Conservation (phyloP, 2,797 vertebrate species). For the Bradypodion pumilum region DNA sequence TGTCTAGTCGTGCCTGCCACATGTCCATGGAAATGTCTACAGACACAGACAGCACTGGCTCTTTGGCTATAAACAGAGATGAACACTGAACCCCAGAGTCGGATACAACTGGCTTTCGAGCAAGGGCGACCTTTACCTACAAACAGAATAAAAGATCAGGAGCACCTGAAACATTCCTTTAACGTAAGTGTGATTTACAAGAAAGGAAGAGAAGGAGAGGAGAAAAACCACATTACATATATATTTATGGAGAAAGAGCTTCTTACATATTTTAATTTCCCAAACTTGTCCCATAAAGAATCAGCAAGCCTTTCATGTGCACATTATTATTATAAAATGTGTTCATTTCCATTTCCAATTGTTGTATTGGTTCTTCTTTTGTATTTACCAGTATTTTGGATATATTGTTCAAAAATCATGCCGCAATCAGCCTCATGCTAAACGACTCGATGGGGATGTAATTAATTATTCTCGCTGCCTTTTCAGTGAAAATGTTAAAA, state of each 20-base stretch:
- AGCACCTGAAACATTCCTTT: neutral
- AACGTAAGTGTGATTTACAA: neutral
- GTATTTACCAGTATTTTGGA: constrained; percentile 43
- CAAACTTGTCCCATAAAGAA: neutral
- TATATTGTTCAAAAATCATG: constrained; percentile 27
- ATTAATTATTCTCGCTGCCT: constrained; percentile 66
- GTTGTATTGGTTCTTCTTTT: constrained; percentile 11
- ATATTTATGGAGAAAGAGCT: neutral
- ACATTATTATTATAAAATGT: constrained; percentile 18
- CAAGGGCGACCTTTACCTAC: too few relatives aligned
- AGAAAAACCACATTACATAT: neutral
- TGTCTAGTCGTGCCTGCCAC: too few relatives aligned
- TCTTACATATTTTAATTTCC: neutral
- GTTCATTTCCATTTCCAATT: constrained; percentile 36
- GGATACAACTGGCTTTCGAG: too few relatives aligned
- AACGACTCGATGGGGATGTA: constrained; percentile 49
- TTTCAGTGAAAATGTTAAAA: constrained; percentile 59
- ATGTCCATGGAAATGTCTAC: too few relatives aligned
- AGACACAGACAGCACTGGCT: too few relatives aligned
- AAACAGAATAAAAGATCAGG: constrained; percentile 9
- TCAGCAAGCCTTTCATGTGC: constrained; percentile 21
- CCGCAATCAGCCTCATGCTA: constrained; percentile 38
- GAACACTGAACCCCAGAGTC: too few relatives aligned
- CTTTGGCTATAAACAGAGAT: too few relatives aligned
- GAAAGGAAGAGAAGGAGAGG: neutral